Percentiles rank a stretch among this genome's conserved stretches.
Conservation (phyloP, 2,797 vertebrate genomes). For the Molossus molossus region DNA sequence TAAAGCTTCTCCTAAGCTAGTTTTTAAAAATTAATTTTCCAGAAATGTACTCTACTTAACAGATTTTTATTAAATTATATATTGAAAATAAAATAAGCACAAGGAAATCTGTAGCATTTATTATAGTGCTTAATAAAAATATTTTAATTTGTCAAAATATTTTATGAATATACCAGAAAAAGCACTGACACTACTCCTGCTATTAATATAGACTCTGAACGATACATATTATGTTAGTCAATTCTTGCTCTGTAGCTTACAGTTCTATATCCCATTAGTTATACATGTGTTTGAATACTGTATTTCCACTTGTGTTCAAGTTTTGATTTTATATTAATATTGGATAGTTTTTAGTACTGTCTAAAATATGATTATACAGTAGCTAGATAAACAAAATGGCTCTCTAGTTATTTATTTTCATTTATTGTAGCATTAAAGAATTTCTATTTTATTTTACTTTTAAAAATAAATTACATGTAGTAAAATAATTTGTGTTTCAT, state of each 20-base stretch:
- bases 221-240: neutral
- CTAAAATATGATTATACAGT: neutral
- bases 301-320: slow-evolving; percentile 1
- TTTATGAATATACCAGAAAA: slow-evolving; percentile 42
- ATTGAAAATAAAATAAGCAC: slow-evolving; percentile 55
- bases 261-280: neutral
- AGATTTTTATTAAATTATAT: slow-evolving; percentile 66
- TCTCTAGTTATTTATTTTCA: slow-evolving; percentile 20
- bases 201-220: slow-evolving; percentile 35
- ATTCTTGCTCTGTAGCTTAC: neutral
- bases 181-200: neutral
- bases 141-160: slow-evolving; percentile 59
- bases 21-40: slow-evolving; percentile 41
- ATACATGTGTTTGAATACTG: neutral
- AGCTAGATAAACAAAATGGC: neutral
- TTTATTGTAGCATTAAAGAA: slow-evolving; percentile 10
- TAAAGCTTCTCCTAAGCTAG: slow-evolving; percentile 36
- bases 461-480: neutral
- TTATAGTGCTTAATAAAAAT: slow-evolving; percentile 68
- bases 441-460: slow-evolving; percentile 53
- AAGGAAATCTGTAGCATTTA: slow-evolving; percentile 64
- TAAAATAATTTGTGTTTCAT: slow-evolving; percentile 53
- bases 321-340: slow-evolving; percentile 47
- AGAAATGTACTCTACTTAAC: slow-evolving; percentile 60
- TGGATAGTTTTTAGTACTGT: slow-evolving; percentile 9